Conservation (phyloP, 1,140 invertebrate genomes). For the Bombus pascuorum region DNA sequence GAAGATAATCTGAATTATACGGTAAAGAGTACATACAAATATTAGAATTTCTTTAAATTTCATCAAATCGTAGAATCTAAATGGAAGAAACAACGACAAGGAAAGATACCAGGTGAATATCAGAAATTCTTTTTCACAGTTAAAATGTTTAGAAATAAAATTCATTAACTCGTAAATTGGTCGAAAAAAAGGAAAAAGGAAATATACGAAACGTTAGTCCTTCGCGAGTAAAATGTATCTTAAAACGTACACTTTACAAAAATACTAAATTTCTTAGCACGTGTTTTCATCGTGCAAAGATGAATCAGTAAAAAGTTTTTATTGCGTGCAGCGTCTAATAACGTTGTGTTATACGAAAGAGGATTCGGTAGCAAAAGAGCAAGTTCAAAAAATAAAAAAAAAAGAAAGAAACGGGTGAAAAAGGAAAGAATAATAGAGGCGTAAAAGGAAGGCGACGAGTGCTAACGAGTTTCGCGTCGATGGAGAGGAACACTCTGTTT, state of each 20-base stretch:
- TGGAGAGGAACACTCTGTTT: background rate
- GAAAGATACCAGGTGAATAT: background rate
- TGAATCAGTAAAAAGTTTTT: background rate
- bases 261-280: background rate
- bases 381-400: background rate
- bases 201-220: background rate
- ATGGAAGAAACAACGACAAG: background rate
- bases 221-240: no score
- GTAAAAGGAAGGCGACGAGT: background rate
- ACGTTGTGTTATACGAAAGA: background rate
- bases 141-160: background rate
- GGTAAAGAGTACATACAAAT: no score
- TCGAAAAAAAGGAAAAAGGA: background rate
- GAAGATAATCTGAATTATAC: no score
- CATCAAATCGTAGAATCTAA: background rate
- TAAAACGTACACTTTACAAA: background rate
- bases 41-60: no score
- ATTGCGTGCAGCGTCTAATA: background rate
- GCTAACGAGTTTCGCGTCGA: conserved; percentile 2
- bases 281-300: background rate
- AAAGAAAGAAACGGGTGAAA: background rate
- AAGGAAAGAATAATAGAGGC: background rate
- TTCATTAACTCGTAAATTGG: background rate
- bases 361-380: background rate
- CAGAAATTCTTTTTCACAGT: background rate